These are phyloP conservation scores for Xiphophorus maculatus DNA, from an alignment of 2,113 vertebrate genomes.

Conservation along the genomic window DNA sequence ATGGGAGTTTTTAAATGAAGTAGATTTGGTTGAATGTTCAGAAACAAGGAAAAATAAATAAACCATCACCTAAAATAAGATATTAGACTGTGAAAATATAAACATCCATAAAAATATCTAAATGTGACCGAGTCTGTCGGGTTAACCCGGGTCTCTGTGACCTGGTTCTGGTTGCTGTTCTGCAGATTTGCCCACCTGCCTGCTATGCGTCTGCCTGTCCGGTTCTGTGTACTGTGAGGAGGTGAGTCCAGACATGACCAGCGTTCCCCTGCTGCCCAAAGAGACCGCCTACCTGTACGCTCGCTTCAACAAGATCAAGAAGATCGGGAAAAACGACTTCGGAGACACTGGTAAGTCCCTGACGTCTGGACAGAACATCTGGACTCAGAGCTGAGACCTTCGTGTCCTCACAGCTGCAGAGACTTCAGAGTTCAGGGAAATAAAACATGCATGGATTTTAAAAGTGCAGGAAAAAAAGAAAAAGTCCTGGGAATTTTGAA, in stretches of 20 bases:
- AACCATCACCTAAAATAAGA: not conserved
- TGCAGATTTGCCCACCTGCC: constrained; percentile 91
- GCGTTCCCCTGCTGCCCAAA: constrained; percentile 90
- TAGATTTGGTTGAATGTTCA: not conserved
- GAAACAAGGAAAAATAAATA: not conserved
- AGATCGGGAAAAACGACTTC: constrained; percentile 90
- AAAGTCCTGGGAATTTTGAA: too few species aligned
- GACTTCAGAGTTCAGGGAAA: not conserved
- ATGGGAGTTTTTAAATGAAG: too few species aligned
- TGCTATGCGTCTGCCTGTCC: constrained; percentile 93
- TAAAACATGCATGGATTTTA: not conserved
- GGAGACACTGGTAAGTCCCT: constrained; percentile 87
- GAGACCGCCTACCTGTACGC: constrained; percentile 95
- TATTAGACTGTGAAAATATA: not conserved
- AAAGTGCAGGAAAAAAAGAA: too few species aligned
- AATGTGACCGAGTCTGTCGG: too few species aligned
- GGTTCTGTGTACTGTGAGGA: constrained; percentile 98
- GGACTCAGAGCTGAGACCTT: not conserved
- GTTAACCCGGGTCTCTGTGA: not conserved
- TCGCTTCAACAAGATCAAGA: constrained; percentile 95
- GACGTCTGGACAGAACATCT: not conserved
- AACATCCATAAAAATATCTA: too few species aligned
- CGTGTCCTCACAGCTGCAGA: not conserved
- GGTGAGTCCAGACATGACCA: constrained; percentile 83
- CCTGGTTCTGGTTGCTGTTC: constrained; percentile 20